Base-by-base conservation (phyloP, 2,113 vertebrate genomes). In the Scophthalmus maximus region DNA sequence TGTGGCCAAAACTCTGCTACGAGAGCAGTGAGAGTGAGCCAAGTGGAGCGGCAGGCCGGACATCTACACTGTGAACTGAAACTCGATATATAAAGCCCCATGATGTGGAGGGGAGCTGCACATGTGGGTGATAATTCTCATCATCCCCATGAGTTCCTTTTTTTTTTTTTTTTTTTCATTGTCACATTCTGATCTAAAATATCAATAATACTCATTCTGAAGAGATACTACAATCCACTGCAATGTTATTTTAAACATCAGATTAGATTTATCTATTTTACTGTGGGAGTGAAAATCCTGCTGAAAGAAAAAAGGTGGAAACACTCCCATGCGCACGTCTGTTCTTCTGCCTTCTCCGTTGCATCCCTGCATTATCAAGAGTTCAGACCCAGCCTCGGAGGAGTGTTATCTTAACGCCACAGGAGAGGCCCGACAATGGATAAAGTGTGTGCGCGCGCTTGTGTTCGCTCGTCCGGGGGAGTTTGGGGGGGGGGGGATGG, bases 391-490 rank as follows among this genome's bases (percentile, higher is more conserved):
- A 27, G 69, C 70, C n/a, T 75, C 63, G 67, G 56, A 60, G 23
- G 30, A 32, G 57, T 25, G 79, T 87, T 89, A 88, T 92, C 91
- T 89, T 57, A 14, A 64, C 56, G 71, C 63, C 49, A 67, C 82
- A 80, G 84, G 30, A 81, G 72, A 67, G 32, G 46, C 40, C 50
- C 1, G 18, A 81, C 68, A 87, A 63, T 81, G 64, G 67, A 56
- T 68, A 20, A 18, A 32, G 27, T 56, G 53, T 65, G 66, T 50
- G 55, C 8, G 9, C 17, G 9, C 6, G 1, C 12, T 53, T 29
- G 51, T 20, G 29, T 56, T 15, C 25, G 29, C 32, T 56, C 59
- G 52, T 56, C 8, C 15, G 36, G 26, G 22, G n/a, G 26, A 27
- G 49, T 20, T 23, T 30, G 65, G 57, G 36, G 75, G 78, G 72